These are phyloP conservation scores for Hypotaenidia philippensis DNA, from an alignment of 2,797 vertebrate genomes.

Conservation along the genomic window DNA sequence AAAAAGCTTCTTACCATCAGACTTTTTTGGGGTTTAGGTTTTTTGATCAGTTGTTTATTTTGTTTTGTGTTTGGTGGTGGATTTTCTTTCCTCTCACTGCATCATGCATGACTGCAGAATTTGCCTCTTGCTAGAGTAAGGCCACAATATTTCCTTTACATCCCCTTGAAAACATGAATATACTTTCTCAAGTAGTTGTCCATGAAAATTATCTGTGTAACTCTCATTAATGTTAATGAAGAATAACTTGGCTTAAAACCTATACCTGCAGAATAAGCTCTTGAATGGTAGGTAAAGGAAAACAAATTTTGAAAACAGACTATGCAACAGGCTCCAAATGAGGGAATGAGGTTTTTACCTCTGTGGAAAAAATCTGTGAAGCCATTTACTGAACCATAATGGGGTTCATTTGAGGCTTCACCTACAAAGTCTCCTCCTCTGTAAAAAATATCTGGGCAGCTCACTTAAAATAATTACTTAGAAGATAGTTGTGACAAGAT, in stretches of 20 bases:
- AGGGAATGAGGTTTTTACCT: background rate
- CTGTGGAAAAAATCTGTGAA: background rate
- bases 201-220: background rate
- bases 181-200: background rate
- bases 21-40: background rate
- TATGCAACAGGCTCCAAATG: background rate
- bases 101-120: background rate
- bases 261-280: background rate
- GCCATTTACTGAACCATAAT: background rate
- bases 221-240: background rate
- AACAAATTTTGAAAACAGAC: background rate
- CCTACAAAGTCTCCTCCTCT: background rate
- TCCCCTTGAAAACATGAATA: background rate
- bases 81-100: background rate
- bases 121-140: background rate
- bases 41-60: too few relatives aligned
- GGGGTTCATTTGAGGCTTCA: background rate
- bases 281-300: background rate
- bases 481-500: background rate
- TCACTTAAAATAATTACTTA: background rate
- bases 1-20: background rate
- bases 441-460: background rate
- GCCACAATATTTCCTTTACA: background rate
- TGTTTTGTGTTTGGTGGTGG: background rate
- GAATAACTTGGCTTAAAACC: background rate